Percentiles rank a stretch among this genome's conserved stretches.
Conservation (phyloP, 2,888 invertebrate genomes). For the Zygogramma bicolorata region DNA sequence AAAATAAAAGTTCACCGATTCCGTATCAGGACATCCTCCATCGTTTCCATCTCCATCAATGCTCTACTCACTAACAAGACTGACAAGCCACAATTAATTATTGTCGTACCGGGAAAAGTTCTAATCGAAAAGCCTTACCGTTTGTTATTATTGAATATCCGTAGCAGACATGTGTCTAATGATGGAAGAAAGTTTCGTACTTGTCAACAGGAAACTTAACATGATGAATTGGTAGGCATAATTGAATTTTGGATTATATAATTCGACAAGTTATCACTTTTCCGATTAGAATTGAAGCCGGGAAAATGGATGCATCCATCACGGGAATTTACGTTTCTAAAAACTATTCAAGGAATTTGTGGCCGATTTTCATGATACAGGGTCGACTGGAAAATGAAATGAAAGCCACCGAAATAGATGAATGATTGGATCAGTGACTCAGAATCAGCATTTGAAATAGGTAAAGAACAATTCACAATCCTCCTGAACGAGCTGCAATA, state of each 20-base stretch:
- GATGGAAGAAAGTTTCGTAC: conserved; percentile 47
- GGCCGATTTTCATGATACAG: neutral
- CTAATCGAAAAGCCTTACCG: conserved; percentile 44
- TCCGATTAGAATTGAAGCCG: conserved; percentile 29
- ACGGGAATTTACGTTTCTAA: neutral
- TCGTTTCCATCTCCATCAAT: conserved; percentile 22
- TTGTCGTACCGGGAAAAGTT: conserved; percentile 45
- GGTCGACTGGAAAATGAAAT: too few species aligned
- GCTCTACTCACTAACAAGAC: conserved; percentile 33
- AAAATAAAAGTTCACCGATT: too few species aligned
- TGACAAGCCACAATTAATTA: conserved; percentile 48
- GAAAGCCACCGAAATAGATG: too few species aligned
- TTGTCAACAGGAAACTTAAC: conserved; percentile 51
- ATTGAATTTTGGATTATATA: conserved; percentile 53
- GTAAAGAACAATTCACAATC: too few species aligned
- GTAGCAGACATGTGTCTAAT: conserved; percentile 43
- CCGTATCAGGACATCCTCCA: neutral
- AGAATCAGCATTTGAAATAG: too few species aligned
- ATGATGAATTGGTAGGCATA: conserved; percentile 52
- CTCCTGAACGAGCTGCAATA: too few species aligned
- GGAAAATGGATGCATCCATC: conserved; percentile 12
- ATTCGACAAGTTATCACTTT: conserved; percentile 47
- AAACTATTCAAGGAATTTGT: neutral
- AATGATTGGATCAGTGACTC: too few species aligned
- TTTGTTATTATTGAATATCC: conserved; percentile 45